phyloP scores from a whole-genome alignment of 2,888 invertebrate genomes.

The Rhyacophila evoluta region DNA sequence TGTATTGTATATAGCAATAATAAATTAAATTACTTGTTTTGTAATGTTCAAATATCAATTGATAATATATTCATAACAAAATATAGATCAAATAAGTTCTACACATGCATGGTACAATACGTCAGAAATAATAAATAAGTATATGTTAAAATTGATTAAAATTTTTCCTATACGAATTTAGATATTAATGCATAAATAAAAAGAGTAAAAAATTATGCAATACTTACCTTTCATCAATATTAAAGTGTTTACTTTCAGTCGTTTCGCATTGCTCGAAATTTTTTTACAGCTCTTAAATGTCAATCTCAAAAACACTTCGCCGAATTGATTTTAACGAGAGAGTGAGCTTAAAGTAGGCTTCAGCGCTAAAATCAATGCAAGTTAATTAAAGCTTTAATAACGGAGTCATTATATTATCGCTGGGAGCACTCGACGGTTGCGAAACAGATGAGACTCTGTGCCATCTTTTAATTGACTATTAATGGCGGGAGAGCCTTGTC shows the following conservation, averaged over 20 bases:
- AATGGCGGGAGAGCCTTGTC: constrained; percentile 28
- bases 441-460: constrained; percentile 12
- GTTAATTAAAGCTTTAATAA: constrained; percentile 31
- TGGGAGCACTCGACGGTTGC: neutral
- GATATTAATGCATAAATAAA: too few species aligned
- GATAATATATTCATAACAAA: too few species aligned
- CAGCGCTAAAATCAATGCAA: constrained; percentile 29
- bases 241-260: neutral
- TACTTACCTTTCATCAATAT: too few species aligned
- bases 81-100: too few species aligned
- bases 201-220: too few species aligned
- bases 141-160: too few species aligned
- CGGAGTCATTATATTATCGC: constrained; percentile 27
- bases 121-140: too few species aligned
- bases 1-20: too few species aligned
- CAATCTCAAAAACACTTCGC: neutral
- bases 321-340: neutral
- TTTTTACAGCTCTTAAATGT: neutral
- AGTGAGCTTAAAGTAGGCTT: constrained; percentile 4
- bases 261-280: neutral
- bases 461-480: constrained; percentile 32
- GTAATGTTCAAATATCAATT: too few species aligned
- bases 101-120: too few species aligned
- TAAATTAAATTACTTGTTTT: too few species aligned
- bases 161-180: too few species aligned